Evolutionary conservation across 2,888 invertebrate genomes (phyloP), one percentile per base, ranked within the genome.

Genomic region (Pandemis corylana): DNA sequence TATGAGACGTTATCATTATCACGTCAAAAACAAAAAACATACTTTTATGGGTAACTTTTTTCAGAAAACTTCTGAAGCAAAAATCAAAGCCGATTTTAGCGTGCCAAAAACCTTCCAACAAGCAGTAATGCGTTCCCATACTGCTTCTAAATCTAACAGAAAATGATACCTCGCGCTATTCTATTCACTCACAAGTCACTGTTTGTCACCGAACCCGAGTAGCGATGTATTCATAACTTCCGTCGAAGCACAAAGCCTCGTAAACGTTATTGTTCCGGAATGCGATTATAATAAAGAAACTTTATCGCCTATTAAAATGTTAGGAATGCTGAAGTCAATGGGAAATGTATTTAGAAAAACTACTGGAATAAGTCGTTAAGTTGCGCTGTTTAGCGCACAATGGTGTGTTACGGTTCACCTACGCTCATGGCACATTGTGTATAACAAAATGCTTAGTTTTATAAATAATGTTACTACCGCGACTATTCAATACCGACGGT

Each of bases 141-240:
- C 3, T 56, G 53, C 53, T 53, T 15, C 53, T 3, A 7, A 15
- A 9, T 0, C 15, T 56, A 56, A 4, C 53, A 56, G 51, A 20
- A 56, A n/a, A 56, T 15, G 56, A n/a, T 2, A 7, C 7, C 3
- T 7, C 10, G 59, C 28, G 12, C 59, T 59, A 7, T 59, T 36
- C 59, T 59, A 59, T 28, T 59, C 12, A 5, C 28, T 59, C 59
- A 20, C 28, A 59, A 59, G 59, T 15, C 28, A 12, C 28, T 12
- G 12, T 59, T 28, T n/a, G 20, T 59, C 59, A 59, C 78, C 85
- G 83, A 87, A 88, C 81, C 79, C 76, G 85, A 86, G 84, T 80
- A 82, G 79, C 81, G 80, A 84, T 83, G 85, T 84, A 86, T 89
- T 87, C 87, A 87, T 86, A 88, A 86, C 89, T 88, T 90, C 90